Evolutionary conservation across 1,140 invertebrate species (phyloP), one percentile per base, ranked within the genome.

Genomic region (Heliconius hewitsoni): DNA sequence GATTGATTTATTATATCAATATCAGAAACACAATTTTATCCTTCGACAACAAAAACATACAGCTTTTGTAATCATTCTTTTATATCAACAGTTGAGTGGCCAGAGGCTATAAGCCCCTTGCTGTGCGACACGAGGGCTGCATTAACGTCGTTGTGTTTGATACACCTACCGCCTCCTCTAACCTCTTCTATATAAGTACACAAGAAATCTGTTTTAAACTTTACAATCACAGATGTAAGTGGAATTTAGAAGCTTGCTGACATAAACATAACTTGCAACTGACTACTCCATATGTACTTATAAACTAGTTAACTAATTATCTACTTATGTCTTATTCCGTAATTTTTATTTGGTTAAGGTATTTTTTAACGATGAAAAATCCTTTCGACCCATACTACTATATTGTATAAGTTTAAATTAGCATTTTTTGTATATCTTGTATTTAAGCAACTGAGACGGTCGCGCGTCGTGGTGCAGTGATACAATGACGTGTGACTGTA

Each of bases 141-240:
- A 90, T 93, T 93, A 93, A 76, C 82, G 82, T 84, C 57, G 83
- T 84, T 82, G 81, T 87, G 87, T 89, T 86, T 87, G 82, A 85
- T 66, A 66, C n/a, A 46, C 74, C 77, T 75, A 78, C 77, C 42
- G 57, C 57, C 50, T 78, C 76, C 81, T 73, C 46, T 70, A 71
- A 60, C 76, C 73, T 81, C 52, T 46, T 84, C 50, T 39, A 73
- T 73, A 75, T 75, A 70, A 70, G 19, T 70, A 76, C 60, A 46
- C 13, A 42, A 76, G 4, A 70, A 37, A 66, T 66, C 73, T 60
- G 3, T 46, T 66, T 66, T 30, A 66, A 46, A 71, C 13, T 76
- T 71, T 71, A 50, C 34, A 66, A 30, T 66, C 3, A 16, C 2
- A 66, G n/a, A 66, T 27, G 1, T 66, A 19, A 66, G 60, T 27